phyloP scores from a whole-genome alignment of 1,140 invertebrate species.

The Drosophila takahashii region DNA sequence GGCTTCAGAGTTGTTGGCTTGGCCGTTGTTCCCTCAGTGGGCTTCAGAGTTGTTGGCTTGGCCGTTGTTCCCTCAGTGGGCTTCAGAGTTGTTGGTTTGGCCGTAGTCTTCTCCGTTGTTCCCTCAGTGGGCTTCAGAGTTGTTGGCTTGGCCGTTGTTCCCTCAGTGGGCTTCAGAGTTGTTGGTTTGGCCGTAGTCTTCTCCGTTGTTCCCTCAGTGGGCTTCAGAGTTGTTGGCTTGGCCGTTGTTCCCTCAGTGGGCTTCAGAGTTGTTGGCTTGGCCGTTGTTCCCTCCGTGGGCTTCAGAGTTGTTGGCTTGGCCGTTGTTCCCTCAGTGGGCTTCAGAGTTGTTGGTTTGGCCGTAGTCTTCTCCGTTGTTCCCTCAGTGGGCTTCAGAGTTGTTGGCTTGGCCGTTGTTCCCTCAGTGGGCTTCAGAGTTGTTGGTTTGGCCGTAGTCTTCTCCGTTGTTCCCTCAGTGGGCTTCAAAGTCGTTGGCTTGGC shows the following conservation, averaged over 20 bases:
- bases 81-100: neutral
- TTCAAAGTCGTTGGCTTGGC: neutral
- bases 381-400: constrained; percentile 6
- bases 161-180: constrained; percentile 1
- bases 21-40: neutral
- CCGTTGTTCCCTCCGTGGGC: neutral
- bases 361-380: neutral
- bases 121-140: neutral
- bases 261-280: neutral
- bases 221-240: too few species aligned
- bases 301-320: constrained; percentile 1
- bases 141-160: neutral
- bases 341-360: constrained; percentile 1
- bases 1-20: constrained; percentile 5
- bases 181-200: neutral
- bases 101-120: neutral
- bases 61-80: neutral
- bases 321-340: neutral
- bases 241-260: too few species aligned
- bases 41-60: neutral
- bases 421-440: neutral
- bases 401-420: neutral
- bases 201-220: neutral
- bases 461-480: too few species aligned
- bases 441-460: neutral